Conservation (phyloP, 2,113 vertebrate species). For the Lophius piscatorius region DNA sequence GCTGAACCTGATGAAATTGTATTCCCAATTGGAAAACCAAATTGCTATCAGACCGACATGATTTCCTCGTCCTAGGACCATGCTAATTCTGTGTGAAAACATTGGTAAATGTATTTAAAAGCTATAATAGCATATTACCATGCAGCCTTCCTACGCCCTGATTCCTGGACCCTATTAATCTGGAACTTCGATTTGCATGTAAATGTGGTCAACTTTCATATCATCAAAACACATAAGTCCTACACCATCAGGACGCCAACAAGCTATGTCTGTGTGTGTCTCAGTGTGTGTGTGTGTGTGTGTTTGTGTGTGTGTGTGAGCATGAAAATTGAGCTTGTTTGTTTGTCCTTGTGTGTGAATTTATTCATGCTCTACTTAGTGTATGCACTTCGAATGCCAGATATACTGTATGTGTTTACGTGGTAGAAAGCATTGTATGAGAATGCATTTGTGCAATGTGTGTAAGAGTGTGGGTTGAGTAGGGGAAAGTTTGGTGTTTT, state of each 20-base stretch:
- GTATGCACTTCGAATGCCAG: slow-evolving; percentile 44
- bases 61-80: slow-evolving; percentile 94
- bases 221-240: slow-evolving; percentile 99
- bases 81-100: slow-evolving; percentile 94
- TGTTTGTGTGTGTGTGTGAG: slow-evolving; percentile 19
- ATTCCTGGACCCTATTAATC: slow-evolving; percentile 95
- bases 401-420: slow-evolving; percentile 30
- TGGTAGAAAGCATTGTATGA: slow-evolving; percentile 14
- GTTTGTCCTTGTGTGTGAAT: slow-evolving; percentile 31
- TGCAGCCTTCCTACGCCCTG: slow-evolving; percentile 86
- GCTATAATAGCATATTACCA: slow-evolving; percentile 97
- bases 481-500: slow-evolving; percentile 69
- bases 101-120: slow-evolving; percentile 99
- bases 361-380: slow-evolving; percentile 22
- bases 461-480: slow-evolving; percentile 11
- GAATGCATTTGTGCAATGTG: slow-evolving; percentile 17
- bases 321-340: slow-evolving; percentile 35
- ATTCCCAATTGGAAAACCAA: slow-evolving; percentile 99
- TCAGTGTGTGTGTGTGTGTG: slow-evolving; percentile 36
- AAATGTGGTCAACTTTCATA: slow-evolving; percentile 99
- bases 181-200: slow-evolving; percentile 99
- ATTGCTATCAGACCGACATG: slow-evolving; percentile 99
- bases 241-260: slow-evolving; percentile 48
- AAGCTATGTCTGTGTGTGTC: slow-evolving; percentile 34
- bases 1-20: slow-evolving; percentile 99